Evolutionary conservation across 2,888 invertebrate genomes (phyloP).

Genomic region (Lycaena phlaeas): DNA sequence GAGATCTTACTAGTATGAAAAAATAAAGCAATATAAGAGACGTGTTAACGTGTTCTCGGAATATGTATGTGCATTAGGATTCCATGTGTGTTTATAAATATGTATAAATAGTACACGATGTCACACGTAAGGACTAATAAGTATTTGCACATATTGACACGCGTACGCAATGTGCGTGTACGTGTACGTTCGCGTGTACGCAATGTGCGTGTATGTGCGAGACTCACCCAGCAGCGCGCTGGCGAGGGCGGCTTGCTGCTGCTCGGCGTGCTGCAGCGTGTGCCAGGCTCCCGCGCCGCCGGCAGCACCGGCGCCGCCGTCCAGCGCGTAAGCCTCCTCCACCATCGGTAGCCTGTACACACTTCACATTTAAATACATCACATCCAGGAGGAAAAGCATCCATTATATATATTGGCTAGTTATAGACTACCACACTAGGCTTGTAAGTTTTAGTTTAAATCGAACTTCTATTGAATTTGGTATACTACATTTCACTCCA

Average conservation of each 20-base stretch:
- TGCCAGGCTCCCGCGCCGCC: constrained; percentile 81
- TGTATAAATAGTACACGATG: too few species aligned
- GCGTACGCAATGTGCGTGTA: not conserved
- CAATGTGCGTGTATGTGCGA: not conserved
- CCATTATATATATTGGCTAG: not conserved
- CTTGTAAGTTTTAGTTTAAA: too few species aligned
- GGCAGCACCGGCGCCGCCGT: constrained; percentile 32
- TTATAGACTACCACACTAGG: too few species aligned
- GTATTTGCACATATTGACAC: too few species aligned
- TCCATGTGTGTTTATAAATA: too few species aligned
- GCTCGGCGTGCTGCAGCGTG: constrained; percentile 67
- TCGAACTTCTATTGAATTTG: too few species aligned
- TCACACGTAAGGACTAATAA: too few species aligned
- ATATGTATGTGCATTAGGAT: too few species aligned
- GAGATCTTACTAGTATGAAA: too few species aligned
- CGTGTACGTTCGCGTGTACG: not conserved
- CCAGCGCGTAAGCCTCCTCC: constrained; percentile 70
- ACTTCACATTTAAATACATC: not conserved
- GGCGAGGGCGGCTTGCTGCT: constrained; percentile 35
- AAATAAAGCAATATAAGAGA: too few species aligned
- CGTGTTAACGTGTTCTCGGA: too few species aligned
- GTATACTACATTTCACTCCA: too few species aligned
- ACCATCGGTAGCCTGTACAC: constrained; percentile 77
- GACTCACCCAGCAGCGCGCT: constrained; percentile 23
- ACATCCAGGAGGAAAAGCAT: not conserved